Conservation (phyloP, 2,797 vertebrate genomes). For the Sciurus vulgaris region DNA sequence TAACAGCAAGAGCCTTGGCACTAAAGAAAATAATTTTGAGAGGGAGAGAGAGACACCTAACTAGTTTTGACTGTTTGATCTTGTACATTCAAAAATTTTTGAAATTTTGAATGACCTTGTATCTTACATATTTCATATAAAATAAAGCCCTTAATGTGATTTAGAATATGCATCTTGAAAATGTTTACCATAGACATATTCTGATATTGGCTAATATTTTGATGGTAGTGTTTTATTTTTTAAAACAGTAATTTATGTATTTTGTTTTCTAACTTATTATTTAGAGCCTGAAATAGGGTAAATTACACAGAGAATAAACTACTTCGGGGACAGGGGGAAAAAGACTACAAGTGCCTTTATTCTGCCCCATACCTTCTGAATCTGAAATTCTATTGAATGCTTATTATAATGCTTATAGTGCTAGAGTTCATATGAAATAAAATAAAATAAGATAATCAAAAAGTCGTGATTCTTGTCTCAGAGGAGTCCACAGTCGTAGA, state of each 20-base stretch:
- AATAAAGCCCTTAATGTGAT: not conserved
- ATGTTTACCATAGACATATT: not conserved
- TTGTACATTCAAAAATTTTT: not conserved
- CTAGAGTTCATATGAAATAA: not conserved
- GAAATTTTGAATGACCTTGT: not conserved
- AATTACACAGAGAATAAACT: constrained; percentile 25
- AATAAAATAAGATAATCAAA: not conserved
- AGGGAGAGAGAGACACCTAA: not conserved
- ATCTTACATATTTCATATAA: constrained; percentile 44
- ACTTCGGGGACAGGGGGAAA: not conserved
- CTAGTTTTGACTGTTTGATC: constrained; percentile 9
- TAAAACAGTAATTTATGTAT: not conserved
- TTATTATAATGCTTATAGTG: not conserved
- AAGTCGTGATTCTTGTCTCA: not conserved
- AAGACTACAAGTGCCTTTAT: not conserved
- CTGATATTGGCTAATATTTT: constrained; percentile 26
- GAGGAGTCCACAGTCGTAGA: not conserved
- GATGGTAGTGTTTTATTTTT: not conserved
- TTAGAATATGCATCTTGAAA: constrained; percentile 6
- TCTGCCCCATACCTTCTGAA: not conserved
- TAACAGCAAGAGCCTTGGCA: not conserved
- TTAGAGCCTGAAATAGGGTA: not conserved
- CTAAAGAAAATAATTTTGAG: not conserved
- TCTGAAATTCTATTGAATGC: constrained; percentile 26
- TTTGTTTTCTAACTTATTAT: not conserved